Conservation (phyloP, 2,113 vertebrate species). For the Bombycilla garrulus region DNA sequence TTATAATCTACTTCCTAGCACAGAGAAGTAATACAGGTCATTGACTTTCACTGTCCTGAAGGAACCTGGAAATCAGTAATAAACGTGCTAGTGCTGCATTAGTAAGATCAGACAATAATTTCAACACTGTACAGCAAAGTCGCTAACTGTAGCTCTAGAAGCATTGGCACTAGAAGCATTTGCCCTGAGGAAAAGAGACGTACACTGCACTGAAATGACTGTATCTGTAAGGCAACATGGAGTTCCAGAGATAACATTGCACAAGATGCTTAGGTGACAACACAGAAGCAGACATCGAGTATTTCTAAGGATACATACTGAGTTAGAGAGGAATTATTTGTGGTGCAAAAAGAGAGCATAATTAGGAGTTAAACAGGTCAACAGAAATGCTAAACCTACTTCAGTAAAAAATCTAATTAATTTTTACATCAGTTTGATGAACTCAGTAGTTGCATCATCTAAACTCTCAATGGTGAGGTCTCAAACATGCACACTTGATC, state of each 20-base stretch:
- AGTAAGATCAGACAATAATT: neutral
- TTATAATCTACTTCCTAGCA: neutral
- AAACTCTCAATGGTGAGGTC: neutral
- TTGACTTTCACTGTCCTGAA: neutral
- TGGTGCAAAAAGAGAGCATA: neutral
- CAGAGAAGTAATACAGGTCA: neutral
- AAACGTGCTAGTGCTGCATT: neutral
- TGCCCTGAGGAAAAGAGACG: neutral
- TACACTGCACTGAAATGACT: neutral
- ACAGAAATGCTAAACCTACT: neutral
- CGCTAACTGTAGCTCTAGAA: neutral
- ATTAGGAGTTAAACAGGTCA: neutral
- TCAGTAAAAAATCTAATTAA: neutral
- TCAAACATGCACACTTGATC: neutral
- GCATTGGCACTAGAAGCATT: neutral
- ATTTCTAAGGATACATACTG: neutral
- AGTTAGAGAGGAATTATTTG: neutral
- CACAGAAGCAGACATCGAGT: neutral
- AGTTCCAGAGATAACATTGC: accelerated
- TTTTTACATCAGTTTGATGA: neutral
- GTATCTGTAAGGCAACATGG: neutral
- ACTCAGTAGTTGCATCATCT: neutral
- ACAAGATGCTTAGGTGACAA: neutral
- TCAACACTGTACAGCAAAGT: neutral
- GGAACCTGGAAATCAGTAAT: neutral